These are phyloP conservation scores for Ecliptopera silaceata DNA, from an alignment of 2,888 invertebrate species.

Conservation along the genomic window DNA sequence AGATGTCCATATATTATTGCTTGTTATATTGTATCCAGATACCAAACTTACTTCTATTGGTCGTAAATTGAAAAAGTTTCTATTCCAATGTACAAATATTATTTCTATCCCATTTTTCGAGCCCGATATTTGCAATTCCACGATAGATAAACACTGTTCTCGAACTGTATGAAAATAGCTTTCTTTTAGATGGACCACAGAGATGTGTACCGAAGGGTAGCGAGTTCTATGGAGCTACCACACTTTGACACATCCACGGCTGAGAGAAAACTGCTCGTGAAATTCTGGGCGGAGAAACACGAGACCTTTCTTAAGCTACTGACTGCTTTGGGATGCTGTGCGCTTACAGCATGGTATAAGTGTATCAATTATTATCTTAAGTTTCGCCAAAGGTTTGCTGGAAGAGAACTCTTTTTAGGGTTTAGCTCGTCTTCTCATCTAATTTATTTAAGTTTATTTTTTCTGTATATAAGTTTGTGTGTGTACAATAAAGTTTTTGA, in stretches of 20 bases:
- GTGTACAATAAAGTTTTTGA: no score
- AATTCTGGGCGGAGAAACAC: slow-evolving; percentile 57
- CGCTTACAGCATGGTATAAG: slow-evolving; percentile 61
- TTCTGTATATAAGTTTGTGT: no score
- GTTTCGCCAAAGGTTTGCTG: no score
- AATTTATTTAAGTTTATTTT: no score
- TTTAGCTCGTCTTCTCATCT: no score
- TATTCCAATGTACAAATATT: slow-evolving; percentile 5
- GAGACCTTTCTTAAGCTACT: slow-evolving; percentile 51
- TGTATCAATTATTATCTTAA: no score
- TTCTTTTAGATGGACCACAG: slow-evolving; percentile 51
- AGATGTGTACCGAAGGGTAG: slow-evolving; percentile 54
- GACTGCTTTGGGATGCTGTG: slow-evolving; percentile 51
- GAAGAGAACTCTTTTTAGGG: no score
- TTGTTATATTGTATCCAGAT: no score
- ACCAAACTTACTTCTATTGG: not conserved
- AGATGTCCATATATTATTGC: not conserved
- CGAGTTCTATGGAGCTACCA: slow-evolving; percentile 60
- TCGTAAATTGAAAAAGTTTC: slow-evolving; percentile 11
- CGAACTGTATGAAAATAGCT: slow-evolving; percentile 13
- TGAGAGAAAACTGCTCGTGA: slow-evolving; percentile 48
- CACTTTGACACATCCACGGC: slow-evolving; percentile 59
- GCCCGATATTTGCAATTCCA: slow-evolving; percentile 8
- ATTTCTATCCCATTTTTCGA: slow-evolving; percentile 6
- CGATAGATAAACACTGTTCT: slow-evolving; percentile 15